A percentile compares a stretch with the other conserved stretches of the same genome.
Evolutionary conservation across 2,888 invertebrate species (phyloP).

Genomic region (Apomyelois bistriatella): DNA sequence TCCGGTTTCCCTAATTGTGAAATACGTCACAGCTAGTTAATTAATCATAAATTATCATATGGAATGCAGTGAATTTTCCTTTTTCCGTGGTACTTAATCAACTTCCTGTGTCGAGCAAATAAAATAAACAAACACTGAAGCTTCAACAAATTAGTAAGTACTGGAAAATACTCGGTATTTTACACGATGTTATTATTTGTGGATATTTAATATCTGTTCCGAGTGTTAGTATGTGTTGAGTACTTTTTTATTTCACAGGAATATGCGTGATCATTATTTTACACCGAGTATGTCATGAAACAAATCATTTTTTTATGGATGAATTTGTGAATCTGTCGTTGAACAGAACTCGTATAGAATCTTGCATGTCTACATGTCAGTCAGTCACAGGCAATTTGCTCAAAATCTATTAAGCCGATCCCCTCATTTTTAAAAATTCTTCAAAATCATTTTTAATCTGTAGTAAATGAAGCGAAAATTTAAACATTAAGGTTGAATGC

Average conservation of each 20-base stretch:
- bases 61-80: background rate
- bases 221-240: too few relatives aligned
- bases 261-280: too few relatives aligned
- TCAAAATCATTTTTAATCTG: background rate
- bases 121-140: background rate
- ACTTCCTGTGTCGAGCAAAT: background rate
- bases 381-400: too few relatives aligned
- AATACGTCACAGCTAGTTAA: background rate
- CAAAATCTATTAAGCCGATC: too few relatives aligned
- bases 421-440: background rate
- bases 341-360: too few relatives aligned
- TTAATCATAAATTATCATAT: slow-evolving; percentile 1
- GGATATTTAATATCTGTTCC: too few relatives aligned
- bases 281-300: too few relatives aligned
- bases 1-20: background rate
- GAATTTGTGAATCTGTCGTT: too few relatives aligned
- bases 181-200: too few relatives aligned
- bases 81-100: background rate
- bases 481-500: background rate
- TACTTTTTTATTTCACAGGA: too few relatives aligned
- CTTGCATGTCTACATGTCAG: too few relatives aligned
- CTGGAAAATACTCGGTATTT: background rate
- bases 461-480: slow-evolving; percentile 1
- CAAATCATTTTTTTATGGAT: too few relatives aligned
- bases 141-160: background rate